Conservation (phyloP, 2,113 vertebrate species). For the Ginglymostoma cirratum region DNA sequence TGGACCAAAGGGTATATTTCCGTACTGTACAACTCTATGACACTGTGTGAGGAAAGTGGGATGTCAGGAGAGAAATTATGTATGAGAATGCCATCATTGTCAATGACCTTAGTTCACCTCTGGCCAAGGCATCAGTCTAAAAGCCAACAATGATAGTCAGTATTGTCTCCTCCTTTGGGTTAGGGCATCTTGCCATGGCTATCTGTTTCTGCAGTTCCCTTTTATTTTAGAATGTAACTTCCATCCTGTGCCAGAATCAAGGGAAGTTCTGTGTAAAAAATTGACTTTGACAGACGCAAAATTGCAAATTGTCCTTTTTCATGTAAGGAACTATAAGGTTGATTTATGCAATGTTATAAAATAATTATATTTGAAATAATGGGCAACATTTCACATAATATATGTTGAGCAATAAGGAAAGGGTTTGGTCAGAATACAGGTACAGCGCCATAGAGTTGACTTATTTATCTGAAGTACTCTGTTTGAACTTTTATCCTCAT, state of each 20-base stretch:
- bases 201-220: neutral
- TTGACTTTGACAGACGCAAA: neutral
- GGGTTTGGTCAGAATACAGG: neutral
- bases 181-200: no score
- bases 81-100: no score
- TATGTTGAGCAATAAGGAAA: neutral
- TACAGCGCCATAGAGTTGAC: neutral
- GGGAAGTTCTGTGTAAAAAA: neutral
- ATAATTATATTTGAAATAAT: neutral
- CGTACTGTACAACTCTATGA: no score
- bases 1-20: no score
- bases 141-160: no score
- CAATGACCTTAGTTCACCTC: no score
- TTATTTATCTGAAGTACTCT: neutral
- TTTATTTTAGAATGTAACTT: neutral
- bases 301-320: neutral
- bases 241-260: neutral
- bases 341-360: neutral
- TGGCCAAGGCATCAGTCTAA: no score
- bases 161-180: no score
- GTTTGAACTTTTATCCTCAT: neutral
- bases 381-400: no score
- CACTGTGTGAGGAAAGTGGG: no score
- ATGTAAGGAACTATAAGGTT: neutral
- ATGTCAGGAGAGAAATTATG: no score